phyloP scores from a whole-genome alignment of 2,113 vertebrate species.

The Enhydra lutris region DNA sequence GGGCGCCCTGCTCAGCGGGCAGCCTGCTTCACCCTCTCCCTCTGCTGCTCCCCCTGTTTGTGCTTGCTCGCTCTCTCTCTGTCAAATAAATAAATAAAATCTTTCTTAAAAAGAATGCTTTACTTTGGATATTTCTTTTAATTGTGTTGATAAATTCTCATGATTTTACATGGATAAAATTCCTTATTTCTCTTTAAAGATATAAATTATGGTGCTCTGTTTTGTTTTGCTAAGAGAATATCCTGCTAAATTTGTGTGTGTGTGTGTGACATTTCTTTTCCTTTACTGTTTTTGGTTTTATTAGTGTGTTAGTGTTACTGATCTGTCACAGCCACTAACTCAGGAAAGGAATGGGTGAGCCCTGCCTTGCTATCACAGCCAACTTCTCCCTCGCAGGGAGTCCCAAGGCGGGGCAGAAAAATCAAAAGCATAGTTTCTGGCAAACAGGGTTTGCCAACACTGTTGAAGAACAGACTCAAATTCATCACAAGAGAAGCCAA shows the following conservation, averaged over 20 bases:
- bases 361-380: neutral
- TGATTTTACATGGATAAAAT: no score
- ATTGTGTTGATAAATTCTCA: neutral
- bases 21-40: no score
- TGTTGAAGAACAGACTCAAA: neutral
- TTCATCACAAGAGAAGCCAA: neutral
- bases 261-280: neutral
- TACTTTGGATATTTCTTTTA: neutral
- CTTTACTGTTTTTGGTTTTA: neutral
- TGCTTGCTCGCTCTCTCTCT: no score
- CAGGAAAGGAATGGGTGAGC: neutral
- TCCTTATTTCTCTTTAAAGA: neutral
- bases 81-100: no score
- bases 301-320: neutral
- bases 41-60: no score
- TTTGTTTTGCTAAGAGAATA: neutral
- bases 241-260: neutral
- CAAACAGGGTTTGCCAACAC: neutral
- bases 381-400: neutral
- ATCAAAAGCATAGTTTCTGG: neutral
- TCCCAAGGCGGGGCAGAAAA: neutral
- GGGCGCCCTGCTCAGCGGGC: no score
- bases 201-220: neutral
- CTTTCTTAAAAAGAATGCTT: no score
- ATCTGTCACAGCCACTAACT: neutral